Percentiles rank a stretch among this genome's conserved stretches.
Evolutionary conservation across 2,797 vertebrate genomes (phyloP).

Genomic region (Coluber constrictor): DNA sequence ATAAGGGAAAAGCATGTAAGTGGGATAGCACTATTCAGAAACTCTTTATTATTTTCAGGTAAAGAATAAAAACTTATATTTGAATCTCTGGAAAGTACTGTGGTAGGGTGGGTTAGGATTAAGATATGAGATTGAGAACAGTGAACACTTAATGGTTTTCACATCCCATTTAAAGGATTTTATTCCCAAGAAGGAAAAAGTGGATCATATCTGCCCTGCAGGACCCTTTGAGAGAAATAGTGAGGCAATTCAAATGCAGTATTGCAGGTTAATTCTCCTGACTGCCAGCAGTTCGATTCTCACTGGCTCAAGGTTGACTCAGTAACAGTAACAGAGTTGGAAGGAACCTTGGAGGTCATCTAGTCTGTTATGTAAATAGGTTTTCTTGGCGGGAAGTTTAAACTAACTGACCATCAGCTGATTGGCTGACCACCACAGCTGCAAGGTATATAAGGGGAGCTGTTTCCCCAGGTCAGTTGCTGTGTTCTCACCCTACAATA

Average conservation of each 20-base stretch:
- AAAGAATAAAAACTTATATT: neutral
- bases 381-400: no score
- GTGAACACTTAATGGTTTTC: neutral
- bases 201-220: neutral
- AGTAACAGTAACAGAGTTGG: no score
- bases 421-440: no score
- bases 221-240: neutral
- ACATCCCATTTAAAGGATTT: neutral
- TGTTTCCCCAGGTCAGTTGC: no score
- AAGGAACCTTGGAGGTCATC: no score
- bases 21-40: no score
- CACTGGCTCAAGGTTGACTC: neutral
- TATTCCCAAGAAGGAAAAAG: neutral
- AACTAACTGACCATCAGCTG: no score
- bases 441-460: no score
- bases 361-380: no score
- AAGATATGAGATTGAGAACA: neutral
- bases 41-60: neutral
- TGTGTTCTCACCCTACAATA: no score
- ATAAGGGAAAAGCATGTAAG: neutral
- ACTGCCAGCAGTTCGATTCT: neutral
- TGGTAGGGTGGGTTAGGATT: neutral
- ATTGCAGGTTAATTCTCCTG: neutral
- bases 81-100: neutral
- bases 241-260: neutral